Base-by-base conservation (phyloP, 2,797 vertebrate species). In the Ataeniobius toweri region DNA sequence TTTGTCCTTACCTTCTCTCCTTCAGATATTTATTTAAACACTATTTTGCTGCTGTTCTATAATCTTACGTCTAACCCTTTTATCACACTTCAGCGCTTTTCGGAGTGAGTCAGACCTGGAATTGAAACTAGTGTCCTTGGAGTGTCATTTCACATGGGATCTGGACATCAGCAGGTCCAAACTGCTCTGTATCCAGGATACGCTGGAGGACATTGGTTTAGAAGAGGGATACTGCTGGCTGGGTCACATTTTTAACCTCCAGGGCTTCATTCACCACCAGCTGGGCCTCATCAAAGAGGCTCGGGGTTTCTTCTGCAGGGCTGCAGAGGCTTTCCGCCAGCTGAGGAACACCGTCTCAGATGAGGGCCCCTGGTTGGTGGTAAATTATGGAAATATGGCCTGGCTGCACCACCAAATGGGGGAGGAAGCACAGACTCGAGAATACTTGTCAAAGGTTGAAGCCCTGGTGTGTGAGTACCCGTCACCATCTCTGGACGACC, bases 111-210 rank as follows among this genome's bases (percentile, higher is more conserved):
- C 61, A 0, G 56, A n/a, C 0, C 28, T 53, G 55, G 36, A 77
- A 72, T 48, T 82, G 39, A 70, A 50, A 58, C 84, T 94, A 63
- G 59, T 82, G 44, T 72, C 75, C 26, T 83, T 94, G 74, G 79
- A 92, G 74, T 92, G 91, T 67, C 93, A 94, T 79, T 92, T 94
- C 86, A 92, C 87, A 9, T 93, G 93, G 93, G 78, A 77, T 4
- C 75, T 92, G 67, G 55, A 78, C 7, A 0, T 0, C 44, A 58
- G 53, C 26, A 73, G 24, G 24, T 44, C 63, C 26, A 63, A 9
- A 8, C 80, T 90, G 1, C 1, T 83, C 0, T 10, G 14, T 0
- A 6, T 87, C 39, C 73, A 22, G 22, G 83, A 89, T 28, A 51
- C 56, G 0, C 51, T 93, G 67, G 81, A 84, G 58, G 91, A 93